phyloP scores from a whole-genome alignment of 2,888 invertebrate species.

The Entomobrya proxima region DNA sequence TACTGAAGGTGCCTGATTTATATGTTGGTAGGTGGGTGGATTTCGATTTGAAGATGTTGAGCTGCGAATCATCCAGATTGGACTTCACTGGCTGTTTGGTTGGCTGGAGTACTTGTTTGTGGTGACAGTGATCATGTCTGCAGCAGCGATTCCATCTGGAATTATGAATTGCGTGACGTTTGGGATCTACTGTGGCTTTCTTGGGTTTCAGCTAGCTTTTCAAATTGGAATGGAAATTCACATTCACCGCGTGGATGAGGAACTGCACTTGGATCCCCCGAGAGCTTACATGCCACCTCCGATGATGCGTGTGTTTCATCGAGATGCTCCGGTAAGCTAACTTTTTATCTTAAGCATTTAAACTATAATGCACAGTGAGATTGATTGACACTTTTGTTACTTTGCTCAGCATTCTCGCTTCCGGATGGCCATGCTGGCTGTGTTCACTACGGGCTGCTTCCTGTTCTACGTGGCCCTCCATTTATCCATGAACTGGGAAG shows the following conservation, averaged over 20 bases:
- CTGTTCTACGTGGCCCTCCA: slow-evolving; percentile 25
- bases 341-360: background rate
- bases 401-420: slow-evolving; percentile 25
- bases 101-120: slow-evolving; percentile 54
- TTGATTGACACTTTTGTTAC: no score
- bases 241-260: background rate
- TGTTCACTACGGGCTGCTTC: slow-evolving; percentile 10
- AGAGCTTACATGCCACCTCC: slow-evolving; percentile 59
- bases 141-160: background rate
- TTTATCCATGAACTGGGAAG: background rate
- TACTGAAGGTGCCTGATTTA: no score
- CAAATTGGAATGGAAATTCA: slow-evolving; percentile 47
- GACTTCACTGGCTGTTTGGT: slow-evolving; percentile 53
- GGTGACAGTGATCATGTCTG: background rate
- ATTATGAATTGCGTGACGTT: slow-evolving; percentile 35
- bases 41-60: slow-evolving; percentile 11
- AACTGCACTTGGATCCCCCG: slow-evolving; percentile 39
- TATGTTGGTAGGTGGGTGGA: no score
- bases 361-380: background rate
- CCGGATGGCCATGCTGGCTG: slow-evolving; percentile 24
- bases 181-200: slow-evolving; percentile 25
- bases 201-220: slow-evolving; percentile 17
- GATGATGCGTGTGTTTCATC: slow-evolving; percentile 59
- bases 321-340: slow-evolving; percentile 64
- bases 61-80: slow-evolving; percentile 43